Evolutionary conservation across 2,113 vertebrate genomes (phyloP).

Genomic region (Plestiodon gilberti): DNA sequence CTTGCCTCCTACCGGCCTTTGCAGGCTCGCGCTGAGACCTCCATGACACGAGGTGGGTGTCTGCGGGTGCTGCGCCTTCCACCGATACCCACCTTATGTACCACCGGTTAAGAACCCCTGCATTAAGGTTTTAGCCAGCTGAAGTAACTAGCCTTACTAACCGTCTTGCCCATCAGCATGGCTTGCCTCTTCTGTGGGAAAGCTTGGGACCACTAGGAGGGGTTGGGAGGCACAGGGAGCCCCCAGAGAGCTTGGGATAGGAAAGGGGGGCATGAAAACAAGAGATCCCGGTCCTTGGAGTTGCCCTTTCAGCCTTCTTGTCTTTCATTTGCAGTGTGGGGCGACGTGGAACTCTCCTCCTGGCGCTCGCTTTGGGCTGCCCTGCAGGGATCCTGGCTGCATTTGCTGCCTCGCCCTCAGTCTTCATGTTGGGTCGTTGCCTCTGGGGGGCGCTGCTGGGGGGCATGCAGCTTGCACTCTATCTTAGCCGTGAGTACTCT

Average conservation of each 20-base stretch:
- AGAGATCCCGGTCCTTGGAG: too few relatives aligned
- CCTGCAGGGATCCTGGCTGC: constrained; percentile 87
- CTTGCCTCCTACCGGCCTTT: too few relatives aligned
- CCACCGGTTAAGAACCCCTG: too few relatives aligned
- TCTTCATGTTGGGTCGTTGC: constrained; percentile 87
- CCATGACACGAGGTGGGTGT: too few relatives aligned
- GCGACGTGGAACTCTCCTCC: constrained; percentile 81
- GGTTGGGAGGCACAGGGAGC: too few relatives aligned
- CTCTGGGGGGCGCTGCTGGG: constrained; percentile 83
- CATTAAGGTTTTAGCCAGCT: too few relatives aligned
- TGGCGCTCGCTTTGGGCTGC: constrained; percentile 83
- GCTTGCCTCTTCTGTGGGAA: neutral
- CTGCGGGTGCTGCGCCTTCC: too few relatives aligned
- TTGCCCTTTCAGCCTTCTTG: neutral
- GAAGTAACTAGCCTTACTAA: neutral
- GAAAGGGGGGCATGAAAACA: neutral
- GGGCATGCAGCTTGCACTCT: constrained; percentile 84
- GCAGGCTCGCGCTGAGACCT: too few relatives aligned
- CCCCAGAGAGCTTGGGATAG: neutral
- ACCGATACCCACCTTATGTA: too few relatives aligned
- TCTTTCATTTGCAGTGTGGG: constrained; percentile 75
- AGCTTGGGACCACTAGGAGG: neutral
- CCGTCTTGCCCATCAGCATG: neutral
- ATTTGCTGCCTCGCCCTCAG: constrained; percentile 82
- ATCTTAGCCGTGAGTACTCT: constrained; percentile 86